Evolutionary conservation across 2,797 vertebrate genomes (phyloP), one percentile per base, ranked within the genome.

Genomic region (Gila robusta): DNA sequence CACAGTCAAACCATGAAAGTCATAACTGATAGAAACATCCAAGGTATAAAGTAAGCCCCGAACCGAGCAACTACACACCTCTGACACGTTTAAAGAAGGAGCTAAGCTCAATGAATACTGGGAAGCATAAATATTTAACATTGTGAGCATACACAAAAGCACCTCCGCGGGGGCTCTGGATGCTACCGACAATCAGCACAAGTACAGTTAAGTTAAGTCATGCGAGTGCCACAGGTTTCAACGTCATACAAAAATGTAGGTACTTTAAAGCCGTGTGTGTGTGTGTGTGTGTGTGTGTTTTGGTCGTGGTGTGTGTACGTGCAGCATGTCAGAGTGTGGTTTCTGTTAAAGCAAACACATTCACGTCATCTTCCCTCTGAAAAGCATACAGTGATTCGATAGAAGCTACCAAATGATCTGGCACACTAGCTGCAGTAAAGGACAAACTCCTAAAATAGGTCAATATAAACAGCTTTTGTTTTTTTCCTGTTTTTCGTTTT

Each of bases 131-230:
- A 89, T 94, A 93, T 94, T 93, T 93, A 91, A 95, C 95, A 96
- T 92, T 94, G 94, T 72, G 52, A 79, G 74, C 94, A 66, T 66
- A 93, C 93, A 95, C 93, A 94, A 93, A 93, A 95, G 94, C 93
- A 92, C 93, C 93, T 93, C 93, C 92, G 92, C 90, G 87, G 92
- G 94, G 94, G 88, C 90, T 93, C 92, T 84, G 92, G 93, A 93
- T 93, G 95, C 93, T 94, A 96, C 93, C 87, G 93, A 96, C 94
- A 94, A 94, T 94, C 94, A 95, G 93, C 95, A 96, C 95, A 86
- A 95, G 91, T 95, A 96, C 94, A 91, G 92, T 92, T 94, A 92
- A 91, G 93, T 89, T 85, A 96, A 94, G 94, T 96, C 96, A 96
- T 96, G 95, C 95, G 93, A 94, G 93, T 89, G 94, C 94, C 94